Conservation (phyloP, 2,113 vertebrate genomes). For the Ameiurus melas region DNA sequence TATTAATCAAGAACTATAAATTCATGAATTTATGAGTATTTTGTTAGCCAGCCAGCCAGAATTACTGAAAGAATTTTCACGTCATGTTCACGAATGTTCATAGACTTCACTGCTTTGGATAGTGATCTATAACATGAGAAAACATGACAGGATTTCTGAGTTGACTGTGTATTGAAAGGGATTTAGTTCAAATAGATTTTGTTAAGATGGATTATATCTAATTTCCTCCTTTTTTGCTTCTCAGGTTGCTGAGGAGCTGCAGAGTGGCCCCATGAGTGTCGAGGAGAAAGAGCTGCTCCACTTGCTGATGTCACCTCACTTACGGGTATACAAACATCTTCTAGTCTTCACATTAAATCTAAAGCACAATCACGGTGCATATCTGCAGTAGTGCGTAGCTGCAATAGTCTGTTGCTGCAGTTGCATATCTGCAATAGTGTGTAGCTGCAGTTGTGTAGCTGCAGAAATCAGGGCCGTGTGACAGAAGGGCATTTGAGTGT, state of each 20-base stretch:
- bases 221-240: slow-evolving; percentile 45
- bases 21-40: background rate
- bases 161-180: background rate
- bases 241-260: slow-evolving; percentile 92
- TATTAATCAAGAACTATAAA: background rate
- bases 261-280: slow-evolving; percentile 82
- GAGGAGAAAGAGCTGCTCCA: slow-evolving; percentile 90
- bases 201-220: background rate
- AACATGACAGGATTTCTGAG: background rate
- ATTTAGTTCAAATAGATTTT: background rate
- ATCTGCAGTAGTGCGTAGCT: background rate
- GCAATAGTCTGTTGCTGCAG: background rate
- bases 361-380: background rate
- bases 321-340: slow-evolving; percentile 75
- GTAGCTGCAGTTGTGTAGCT: background rate
- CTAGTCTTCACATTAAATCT: background rate
- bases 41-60: background rate
- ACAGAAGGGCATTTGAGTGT: background rate
- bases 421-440: background rate
- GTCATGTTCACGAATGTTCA: background rate
- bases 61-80: background rate
- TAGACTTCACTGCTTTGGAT: background rate
- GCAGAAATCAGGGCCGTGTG: background rate
- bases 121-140: too few species aligned
- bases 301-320: slow-evolving; percentile 87